A percentile compares a stretch with the other conserved stretches of the same genome.
phyloP scores from a whole-genome alignment of 2,113 vertebrate species.

The Arothron firmamentum region DNA sequence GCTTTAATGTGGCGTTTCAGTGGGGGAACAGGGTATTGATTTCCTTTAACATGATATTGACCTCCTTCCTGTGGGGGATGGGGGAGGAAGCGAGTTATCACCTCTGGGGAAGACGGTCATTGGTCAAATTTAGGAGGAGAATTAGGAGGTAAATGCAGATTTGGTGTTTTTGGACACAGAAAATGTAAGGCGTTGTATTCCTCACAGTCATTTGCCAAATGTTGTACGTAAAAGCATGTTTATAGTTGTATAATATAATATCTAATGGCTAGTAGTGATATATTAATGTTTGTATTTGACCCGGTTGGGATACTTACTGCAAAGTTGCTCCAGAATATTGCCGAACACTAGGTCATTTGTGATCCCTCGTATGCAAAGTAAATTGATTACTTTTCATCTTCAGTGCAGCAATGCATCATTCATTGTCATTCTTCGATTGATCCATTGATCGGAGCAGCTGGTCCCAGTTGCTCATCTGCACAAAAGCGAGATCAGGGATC shows the following conservation, averaged over 20 bases:
- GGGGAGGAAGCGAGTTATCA: conserved; percentile 45
- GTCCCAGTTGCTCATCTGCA: conserved; percentile 51
- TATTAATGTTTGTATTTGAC: conserved; percentile 11
- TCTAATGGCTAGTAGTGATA: too few species aligned
- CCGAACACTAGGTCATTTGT: neutral
- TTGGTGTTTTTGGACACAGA: neutral
- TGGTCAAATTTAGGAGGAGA: conserved; percentile 43
- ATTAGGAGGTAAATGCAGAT: conserved; percentile 40
- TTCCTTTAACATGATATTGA: conserved; percentile 71
- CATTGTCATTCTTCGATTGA: conserved; percentile 68
- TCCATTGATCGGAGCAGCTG: conserved; percentile 69
- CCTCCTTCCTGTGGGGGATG: conserved; percentile 55
- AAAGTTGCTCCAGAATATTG: too few species aligned
- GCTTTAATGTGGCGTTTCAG: conserved; percentile 53
- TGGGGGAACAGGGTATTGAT: conserved; percentile 66
- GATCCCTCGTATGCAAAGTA: conserved; percentile 29
- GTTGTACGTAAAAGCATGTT: too few species aligned
- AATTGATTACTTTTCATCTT: conserved; percentile 59
- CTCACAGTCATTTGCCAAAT: too few species aligned
- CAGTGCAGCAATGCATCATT: conserved; percentile 57
- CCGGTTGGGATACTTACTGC: conserved; percentile 12
- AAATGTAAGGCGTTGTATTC: neutral
- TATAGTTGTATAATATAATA: too few species aligned
- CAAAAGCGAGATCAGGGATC: conserved; percentile 52
- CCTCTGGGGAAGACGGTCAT: conserved; percentile 61